Conservation (phyloP, 2,797 vertebrate genomes). For the Austrolebias charrua region DNA sequence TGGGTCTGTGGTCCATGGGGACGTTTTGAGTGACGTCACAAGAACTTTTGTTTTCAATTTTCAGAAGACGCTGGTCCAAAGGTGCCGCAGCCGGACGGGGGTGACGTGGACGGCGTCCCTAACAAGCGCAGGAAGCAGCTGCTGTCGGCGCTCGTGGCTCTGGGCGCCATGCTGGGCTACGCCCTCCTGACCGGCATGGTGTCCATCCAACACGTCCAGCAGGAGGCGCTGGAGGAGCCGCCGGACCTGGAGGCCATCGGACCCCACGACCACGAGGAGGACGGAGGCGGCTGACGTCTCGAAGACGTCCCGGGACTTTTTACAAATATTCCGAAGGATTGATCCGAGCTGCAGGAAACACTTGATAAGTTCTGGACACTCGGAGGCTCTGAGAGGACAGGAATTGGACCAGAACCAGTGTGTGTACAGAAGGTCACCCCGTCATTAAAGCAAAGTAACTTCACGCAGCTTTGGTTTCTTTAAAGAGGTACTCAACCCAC, state of each 20-base stretch:
- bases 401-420: neutral
- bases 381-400: neutral
- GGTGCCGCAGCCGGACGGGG: conserved; percentile 47
- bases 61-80: conserved; percentile 59
- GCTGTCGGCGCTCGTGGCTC: conserved; percentile 86
- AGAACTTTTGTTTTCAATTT: neutral
- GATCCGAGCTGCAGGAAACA: too few species aligned
- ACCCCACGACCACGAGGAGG: conserved; percentile 73
- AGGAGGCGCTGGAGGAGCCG: conserved; percentile 48
- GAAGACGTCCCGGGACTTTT: conserved; percentile 3
- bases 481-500: too few species aligned
- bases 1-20: too few species aligned
- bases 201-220: conserved; percentile 81
- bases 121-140: conserved; percentile 87
- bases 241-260: conserved; percentile 17
- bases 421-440: too few species aligned
- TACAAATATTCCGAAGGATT: neutral
- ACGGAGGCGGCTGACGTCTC: conserved; percentile 66
- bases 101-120: conserved; percentile 83
- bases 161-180: conserved; percentile 90
- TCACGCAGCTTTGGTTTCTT: neutral
- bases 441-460: too few species aligned
- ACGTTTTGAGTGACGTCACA: too few species aligned
- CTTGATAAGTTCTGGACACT: too few species aligned
- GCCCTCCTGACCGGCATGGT: conserved; percentile 90